Evolutionary conservation across 2,797 vertebrate species (phyloP).

Genomic region (Vireo griseus): DNA sequence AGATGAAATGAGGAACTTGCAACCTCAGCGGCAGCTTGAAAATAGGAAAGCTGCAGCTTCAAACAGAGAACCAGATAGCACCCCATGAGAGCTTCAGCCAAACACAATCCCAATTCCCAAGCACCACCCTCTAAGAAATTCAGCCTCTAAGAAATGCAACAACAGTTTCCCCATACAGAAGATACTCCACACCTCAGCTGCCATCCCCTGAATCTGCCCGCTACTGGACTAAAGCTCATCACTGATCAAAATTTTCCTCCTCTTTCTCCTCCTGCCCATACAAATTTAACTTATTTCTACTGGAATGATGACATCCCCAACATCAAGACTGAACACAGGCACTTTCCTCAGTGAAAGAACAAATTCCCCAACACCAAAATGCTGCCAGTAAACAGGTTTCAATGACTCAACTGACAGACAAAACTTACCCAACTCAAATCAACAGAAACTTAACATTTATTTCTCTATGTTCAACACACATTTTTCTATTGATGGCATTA

Average conservation of each 20-base stretch:
- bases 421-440: neutral
- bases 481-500: neutral
- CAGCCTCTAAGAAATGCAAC: neutral
- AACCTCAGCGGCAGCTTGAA: neutral
- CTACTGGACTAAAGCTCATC: fast-evolving
- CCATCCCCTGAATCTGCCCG: neutral
- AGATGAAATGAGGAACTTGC: neutral
- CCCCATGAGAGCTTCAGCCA: neutral
- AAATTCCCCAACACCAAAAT: neutral
- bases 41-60: neutral
- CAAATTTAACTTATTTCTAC: neutral
- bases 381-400: neutral
- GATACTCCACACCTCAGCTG: neutral
- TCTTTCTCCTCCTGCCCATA: neutral
- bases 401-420: neutral
- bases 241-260: neutral
- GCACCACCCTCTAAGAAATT: neutral
- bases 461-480: neutral
- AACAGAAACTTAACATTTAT: neutral
- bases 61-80: neutral
- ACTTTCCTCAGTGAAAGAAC: neutral
- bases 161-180: neutral
- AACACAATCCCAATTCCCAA: neutral
- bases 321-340: neutral
- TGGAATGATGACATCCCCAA: neutral